Evolutionary conservation across 2,888 invertebrate species (phyloP), one percentile per base, ranked within the genome.

Genomic region (Drosophila dives): DNA sequence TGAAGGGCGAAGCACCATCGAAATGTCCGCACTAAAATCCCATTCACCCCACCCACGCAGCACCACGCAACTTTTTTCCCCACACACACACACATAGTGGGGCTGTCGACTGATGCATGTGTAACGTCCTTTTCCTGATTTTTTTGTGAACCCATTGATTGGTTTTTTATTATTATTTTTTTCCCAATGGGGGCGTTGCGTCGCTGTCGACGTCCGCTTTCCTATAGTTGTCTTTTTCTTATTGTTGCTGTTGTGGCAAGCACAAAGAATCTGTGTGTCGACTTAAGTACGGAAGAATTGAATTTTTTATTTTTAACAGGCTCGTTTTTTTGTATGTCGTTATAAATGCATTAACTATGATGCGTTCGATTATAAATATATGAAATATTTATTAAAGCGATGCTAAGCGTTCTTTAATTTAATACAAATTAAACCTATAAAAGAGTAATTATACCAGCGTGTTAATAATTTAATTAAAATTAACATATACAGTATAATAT

Each of bases 41-140:
- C n/a, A 15, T 29, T 23, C 38, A 17, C 10, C 29, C 33, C 51
- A 59, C 42, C 29, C 45, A 12, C 51, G 11, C n/a, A 42, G n/a
- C 56, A 38, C n/a, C 40, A 51, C 51, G 15, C 56, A 60, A 48
- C 48, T 59, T 59, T 65, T 34, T 29, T 10, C n/a, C 33, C 40
- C 54, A 63, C 32, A 23, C 7, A 42, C 58, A 63, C 58, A 77
- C n/a, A n/a, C n/a, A n/a, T 45, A 60, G 70, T 67, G 61, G 65
- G 71, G 64, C 58, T 80, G 68, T 62, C 76, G 65, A 63, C 62
- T 69, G 81, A 78, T 72, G 70, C 53, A 64, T 66, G 70, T 58
- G 87, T 89, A 65, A 81, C 90, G 88, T 82, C 86, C 75, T 72
- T 80, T 85, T 88, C 67, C 72, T 70, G 77, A 71, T 82, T 85